Evolutionary conservation across 2,888 invertebrate species (phyloP).

Genomic region (Shargacucullia verbasci): DNA sequence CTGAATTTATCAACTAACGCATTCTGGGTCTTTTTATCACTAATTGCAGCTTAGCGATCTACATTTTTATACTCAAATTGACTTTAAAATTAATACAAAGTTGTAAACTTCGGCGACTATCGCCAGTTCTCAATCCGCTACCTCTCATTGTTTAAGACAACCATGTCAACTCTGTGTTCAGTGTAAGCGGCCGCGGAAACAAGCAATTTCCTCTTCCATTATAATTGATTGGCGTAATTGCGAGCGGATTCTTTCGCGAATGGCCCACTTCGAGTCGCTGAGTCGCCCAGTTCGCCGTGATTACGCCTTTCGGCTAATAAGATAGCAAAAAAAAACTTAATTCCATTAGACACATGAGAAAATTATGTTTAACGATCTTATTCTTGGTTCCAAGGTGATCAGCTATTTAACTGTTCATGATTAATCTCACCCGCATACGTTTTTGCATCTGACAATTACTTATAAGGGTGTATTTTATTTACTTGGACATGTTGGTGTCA

Average conservation of each 20-base stretch:
- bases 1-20: too few relatives aligned
- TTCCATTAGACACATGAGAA: conserved; percentile 44
- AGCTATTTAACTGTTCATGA: conserved; percentile 29
- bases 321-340: conserved; percentile 40
- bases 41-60: too few relatives aligned
- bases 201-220: conserved; percentile 86
- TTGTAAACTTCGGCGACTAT: too few relatives aligned
- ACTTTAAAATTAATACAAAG: too few relatives aligned
- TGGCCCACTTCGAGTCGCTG: conserved; percentile 54
- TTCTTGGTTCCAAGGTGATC: conserved; percentile 15
- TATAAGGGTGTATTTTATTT: conserved; percentile 30
- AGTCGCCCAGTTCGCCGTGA: conserved; percentile 43
- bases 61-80: too few relatives aligned
- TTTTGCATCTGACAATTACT: conserved; percentile 24
- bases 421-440: conserved; percentile 49
- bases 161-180: conserved; percentile 62
- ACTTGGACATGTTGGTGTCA: conserved; percentile 1
- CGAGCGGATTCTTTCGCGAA: conserved; percentile 82
- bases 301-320: conserved; percentile 54
- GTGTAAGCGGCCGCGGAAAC: conserved; percentile 80
- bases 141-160: conserved; percentile 43
- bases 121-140: conserved; percentile 3
- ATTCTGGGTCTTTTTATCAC: too few relatives aligned
- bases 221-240: conserved; percentile 88
- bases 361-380: conserved; percentile 22